Percentiles rank a stretch among this genome's conserved stretches.
phyloP scores from a whole-genome alignment of 2,113 vertebrate genomes.

The Chionodraco myersi region DNA sequence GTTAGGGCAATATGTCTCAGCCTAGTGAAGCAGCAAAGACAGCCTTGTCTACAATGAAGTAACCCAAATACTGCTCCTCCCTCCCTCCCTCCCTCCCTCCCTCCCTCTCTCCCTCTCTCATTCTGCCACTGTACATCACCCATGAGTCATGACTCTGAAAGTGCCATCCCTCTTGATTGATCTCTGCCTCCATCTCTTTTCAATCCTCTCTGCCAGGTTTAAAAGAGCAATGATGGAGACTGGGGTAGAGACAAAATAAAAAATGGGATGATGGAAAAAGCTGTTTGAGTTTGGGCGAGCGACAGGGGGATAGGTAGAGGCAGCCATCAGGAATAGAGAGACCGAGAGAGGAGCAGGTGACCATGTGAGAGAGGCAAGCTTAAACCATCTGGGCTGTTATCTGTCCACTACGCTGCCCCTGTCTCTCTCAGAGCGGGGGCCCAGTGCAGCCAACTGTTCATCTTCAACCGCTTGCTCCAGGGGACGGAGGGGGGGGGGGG shows the following conservation, averaged over 20 bases:
- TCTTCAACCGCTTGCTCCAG: slow-evolving; percentile 47
- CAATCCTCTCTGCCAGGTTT: slow-evolving; percentile 42
- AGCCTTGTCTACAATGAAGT: slow-evolving; percentile 78
- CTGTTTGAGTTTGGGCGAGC: slow-evolving; percentile 22
- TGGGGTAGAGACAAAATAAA: slow-evolving; percentile 12
- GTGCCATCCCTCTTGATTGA: slow-evolving; percentile 42
- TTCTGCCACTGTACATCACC: slow-evolving; percentile 30
- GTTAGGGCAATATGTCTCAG: slow-evolving; percentile 78
- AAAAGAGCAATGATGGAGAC: slow-evolving; percentile 41
- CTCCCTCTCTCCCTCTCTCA: not conserved
- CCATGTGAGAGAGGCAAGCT: slow-evolving; percentile 50
- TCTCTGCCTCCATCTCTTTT: slow-evolving; percentile 33
- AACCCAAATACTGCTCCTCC: slow-evolving; percentile 63
- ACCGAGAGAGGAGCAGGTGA: slow-evolving; percentile 39
- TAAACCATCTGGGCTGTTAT: slow-evolving; percentile 57
- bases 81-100: not conserved
- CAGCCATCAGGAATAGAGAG: not conserved
- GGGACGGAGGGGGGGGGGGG: slow-evolving; percentile 35
- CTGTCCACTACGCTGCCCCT: slow-evolving; percentile 42
- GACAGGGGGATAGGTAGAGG: not conserved
- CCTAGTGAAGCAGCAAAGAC: slow-evolving; percentile 80
- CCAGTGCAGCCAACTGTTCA: slow-evolving; percentile 55
- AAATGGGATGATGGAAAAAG: slow-evolving; percentile 19
- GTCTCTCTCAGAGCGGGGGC: slow-evolving; percentile 32
- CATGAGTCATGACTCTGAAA: slow-evolving; percentile 56